phyloP scores from a whole-genome alignment of 1,140 invertebrate species.

The Drosophila serrata region DNA sequence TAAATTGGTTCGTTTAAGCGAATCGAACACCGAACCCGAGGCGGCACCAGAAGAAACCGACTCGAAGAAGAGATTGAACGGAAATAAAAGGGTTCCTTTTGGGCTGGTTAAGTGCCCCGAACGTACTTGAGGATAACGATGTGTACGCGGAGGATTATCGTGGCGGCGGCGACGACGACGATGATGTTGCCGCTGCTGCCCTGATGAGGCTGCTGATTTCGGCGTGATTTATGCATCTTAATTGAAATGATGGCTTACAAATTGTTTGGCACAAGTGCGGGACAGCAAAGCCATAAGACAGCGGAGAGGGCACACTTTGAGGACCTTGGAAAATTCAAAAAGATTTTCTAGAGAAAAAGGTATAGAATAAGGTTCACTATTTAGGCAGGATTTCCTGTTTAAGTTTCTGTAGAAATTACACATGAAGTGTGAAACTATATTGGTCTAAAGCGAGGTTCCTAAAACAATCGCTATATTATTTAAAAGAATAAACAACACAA shows the following conservation, averaged over 20 bases:
- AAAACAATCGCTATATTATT: background rate
- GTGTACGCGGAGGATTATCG: constrained; percentile 57
- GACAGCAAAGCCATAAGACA: background rate
- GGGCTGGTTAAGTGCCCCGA: constrained; percentile 70
- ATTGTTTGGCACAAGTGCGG: constrained; percentile 69
- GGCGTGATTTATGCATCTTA: constrained; percentile 80
- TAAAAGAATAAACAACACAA: background rate
- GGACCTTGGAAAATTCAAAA: constrained; percentile 40
- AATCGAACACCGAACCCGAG: constrained; percentile 43
- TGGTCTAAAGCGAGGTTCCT: background rate
- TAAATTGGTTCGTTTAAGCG: constrained; percentile 79
- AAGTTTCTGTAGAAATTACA: background rate
- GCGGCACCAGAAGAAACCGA: constrained; percentile 64
- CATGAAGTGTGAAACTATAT: background rate
- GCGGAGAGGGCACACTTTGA: constrained; percentile 13
- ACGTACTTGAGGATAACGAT: constrained; percentile 80
- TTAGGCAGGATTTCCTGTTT: constrained; percentile 52
- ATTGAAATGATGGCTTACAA: constrained; percentile 83
- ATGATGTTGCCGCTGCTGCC: constrained; percentile 32
- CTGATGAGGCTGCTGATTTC: constrained; percentile 74
- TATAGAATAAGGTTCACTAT: constrained; percentile 10
- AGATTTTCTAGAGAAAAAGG: constrained; percentile 45
- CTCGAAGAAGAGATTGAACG: constrained; percentile 40
- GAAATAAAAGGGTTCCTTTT: constrained; percentile 53
- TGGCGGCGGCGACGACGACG: constrained; percentile 40